Evolutionary conservation across 2,888 invertebrate species (phyloP), one percentile per base, ranked within the genome.

Genomic region (Hedya salicella): DNA sequence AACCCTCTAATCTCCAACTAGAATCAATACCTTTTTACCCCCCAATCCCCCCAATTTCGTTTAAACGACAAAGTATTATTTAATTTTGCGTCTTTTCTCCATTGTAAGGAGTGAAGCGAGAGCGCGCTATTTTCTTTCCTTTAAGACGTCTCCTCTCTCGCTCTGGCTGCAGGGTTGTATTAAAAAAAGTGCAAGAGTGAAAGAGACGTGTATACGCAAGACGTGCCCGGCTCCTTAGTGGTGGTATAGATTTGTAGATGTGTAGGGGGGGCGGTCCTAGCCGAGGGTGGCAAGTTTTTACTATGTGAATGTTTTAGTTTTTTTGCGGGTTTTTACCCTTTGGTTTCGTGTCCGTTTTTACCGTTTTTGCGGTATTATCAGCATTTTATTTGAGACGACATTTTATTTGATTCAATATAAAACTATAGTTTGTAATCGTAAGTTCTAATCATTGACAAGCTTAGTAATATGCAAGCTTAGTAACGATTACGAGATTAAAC

Each of bases 21-120:
- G 91, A 91, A 91, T 91, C 91, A 85, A 91, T 91, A 91, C 86
- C 84, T 89, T 91, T 91, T 91, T 90, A 86, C 87, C 89, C 86
- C 85, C 82, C 78, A 77, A 82, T 84, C 85, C 84, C 80, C 82
- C 86, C 86, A 80, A 78, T 85, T 87, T 87, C 88, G 88, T 90
- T 88, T 85, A 86, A 89, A 89, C 89, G 91, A 91, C 91, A 91
- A 92, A 92, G 91, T 91, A 91, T 91, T 91, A 90, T 91, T 92
- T 91, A 91, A 92, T 91, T 91, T 90, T 86, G 76, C 89, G 89
- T 90, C 90, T 91, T 91, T 92, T 91, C 89, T 83, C 89, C 84
- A 88, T 91, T 91, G 91, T 91, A 87, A 88, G 87, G 87, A 81
- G 85, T 73, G 75, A 83, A 83, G 84, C 71, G 85, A 83, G 83